Evolutionary conservation across 2,113 vertebrate genomes (phyloP), one percentile per base, ranked within the genome.

Genomic region (Atractosteus spatula): DNA sequence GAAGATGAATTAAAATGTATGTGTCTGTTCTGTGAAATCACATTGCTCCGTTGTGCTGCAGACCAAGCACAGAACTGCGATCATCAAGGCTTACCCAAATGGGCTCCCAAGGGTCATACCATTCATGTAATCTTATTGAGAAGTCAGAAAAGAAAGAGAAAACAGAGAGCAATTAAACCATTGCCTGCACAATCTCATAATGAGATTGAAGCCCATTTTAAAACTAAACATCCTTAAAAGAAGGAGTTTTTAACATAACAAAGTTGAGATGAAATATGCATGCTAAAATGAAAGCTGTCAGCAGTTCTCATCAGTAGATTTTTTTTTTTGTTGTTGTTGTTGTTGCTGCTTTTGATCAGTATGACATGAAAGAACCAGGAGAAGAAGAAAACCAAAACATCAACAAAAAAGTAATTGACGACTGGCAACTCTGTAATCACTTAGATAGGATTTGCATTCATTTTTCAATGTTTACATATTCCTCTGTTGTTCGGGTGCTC

Each of bases 391-490:
- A 67, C 83, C 81, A 79, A 16, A 72, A 66, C 77, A 76, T 67
- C 62, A 76, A 66, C 55, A 44, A 66, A 51, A 74, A 64, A 75
- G 54, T 72, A 57, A 73, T 13, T 71, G 16, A 56, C 87, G 86
- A 89, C 84, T 89, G 86, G 87, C 88, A 87, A 81, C 80, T 84
- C 57, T 59, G 84, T 89, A 86, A 89, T 90, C 85, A 88, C 79
- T 69, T 71, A 68, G 66, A 68, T 73, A 5, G 55, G 42, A 66
- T 68, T 54, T 68, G 16, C 41, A 42, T 72, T 59, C 44, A 8
- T 43, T 69, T 29, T 73, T 51, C 6, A 71, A 71, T 51, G 62
- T 63, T 63, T 29, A 71, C 8, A 54, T 68, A 82, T 91, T 86
- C 84, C 87, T 79, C 72, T 86, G 85, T 82, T 80, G 82, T 86